Evolutionary conservation across 2,113 vertebrate genomes (phyloP).

Genomic region (Tor tambroides): DNA sequence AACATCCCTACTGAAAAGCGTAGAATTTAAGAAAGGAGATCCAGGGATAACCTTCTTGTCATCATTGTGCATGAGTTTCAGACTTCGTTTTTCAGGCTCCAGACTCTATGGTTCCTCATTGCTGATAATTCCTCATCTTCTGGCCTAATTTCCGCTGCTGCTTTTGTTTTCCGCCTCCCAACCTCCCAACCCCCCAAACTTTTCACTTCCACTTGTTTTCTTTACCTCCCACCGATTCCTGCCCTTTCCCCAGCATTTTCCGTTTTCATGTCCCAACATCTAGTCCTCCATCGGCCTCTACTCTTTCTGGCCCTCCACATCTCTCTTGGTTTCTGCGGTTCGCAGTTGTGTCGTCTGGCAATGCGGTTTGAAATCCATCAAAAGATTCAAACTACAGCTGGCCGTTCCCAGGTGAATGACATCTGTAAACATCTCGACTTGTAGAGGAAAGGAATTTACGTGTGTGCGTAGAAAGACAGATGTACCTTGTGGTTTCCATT

Average conservation of each 20-base stretch:
- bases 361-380: conserved; percentile 66
- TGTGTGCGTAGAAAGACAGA: conserved; percentile 49
- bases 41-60: conserved; percentile 1
- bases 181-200: conserved; percentile 63
- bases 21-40: not conserved
- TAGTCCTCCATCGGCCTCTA: conserved; percentile 41
- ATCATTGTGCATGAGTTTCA: conserved; percentile 8
- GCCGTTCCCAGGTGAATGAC: conserved; percentile 57
- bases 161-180: conserved; percentile 60
- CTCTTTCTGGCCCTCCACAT: conserved; percentile 36
- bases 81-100: conserved; percentile 9
- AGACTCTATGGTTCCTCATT: conserved; percentile 31
- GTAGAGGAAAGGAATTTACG: conserved; percentile 50
- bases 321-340: conserved; percentile 32
- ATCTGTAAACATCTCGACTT: conserved; percentile 38
- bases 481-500: conserved; percentile 65
- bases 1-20: not conserved
- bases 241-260: conserved; percentile 65
- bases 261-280: conserved; percentile 43
- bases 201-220: conserved; percentile 72
- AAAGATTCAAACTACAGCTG: conserved; percentile 66
- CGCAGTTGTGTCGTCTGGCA: conserved; percentile 45
- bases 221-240: conserved; percentile 68
- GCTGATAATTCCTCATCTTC: conserved; percentile 63
- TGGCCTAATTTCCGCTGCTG: conserved; percentile 63